These are phyloP conservation scores for Nomada goodeniana DNA, from an alignment of 2,888 invertebrate species.

Conservation along the genomic window DNA sequence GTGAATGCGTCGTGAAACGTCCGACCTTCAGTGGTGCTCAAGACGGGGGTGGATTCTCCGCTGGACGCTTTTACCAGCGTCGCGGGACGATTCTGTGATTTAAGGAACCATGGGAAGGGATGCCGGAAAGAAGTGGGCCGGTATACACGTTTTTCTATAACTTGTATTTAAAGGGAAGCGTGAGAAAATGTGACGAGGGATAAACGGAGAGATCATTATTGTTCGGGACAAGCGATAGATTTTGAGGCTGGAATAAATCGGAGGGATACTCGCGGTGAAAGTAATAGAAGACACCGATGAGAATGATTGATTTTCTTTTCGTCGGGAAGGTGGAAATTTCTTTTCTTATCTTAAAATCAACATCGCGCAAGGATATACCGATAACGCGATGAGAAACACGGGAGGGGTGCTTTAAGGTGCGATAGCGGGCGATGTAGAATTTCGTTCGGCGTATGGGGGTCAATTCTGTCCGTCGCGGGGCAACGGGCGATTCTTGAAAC, in stretches of 20 bases:
- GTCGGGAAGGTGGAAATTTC: neutral
- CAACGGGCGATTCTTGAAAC: slow-evolving; percentile 51
- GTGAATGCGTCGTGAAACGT: slow-evolving; percentile 77
- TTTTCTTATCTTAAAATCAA: no score
- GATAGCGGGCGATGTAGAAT: slow-evolving; percentile 25
- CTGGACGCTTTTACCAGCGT: neutral
- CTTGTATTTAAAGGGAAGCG: neutral
- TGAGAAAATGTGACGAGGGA: neutral
- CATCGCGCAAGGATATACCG: neutral
- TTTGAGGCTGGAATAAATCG: neutral
- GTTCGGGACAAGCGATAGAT: neutral
- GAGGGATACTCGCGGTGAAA: neutral
- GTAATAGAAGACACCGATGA: neutral
- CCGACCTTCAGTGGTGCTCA: slow-evolving; percentile 68
- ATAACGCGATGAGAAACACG: neutral
- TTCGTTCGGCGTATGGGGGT: slow-evolving; percentile 20
- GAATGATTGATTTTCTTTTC: neutral
- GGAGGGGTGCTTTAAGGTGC: slow-evolving; percentile 22
- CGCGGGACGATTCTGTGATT: slow-evolving; percentile 9
- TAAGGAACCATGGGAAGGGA: neutral
- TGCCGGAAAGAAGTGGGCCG: neutral
- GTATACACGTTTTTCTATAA: neutral
- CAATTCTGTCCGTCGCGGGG: slow-evolving; percentile 48
- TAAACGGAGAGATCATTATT: neutral
- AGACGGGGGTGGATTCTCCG: slow-evolving; percentile 25